Percentiles rank a stretch among this genome's conserved stretches.
These are phyloP conservation scores for Ceratothoa steindachneri DNA, from an alignment of 2,888 invertebrate species.

Conservation along the genomic window DNA sequence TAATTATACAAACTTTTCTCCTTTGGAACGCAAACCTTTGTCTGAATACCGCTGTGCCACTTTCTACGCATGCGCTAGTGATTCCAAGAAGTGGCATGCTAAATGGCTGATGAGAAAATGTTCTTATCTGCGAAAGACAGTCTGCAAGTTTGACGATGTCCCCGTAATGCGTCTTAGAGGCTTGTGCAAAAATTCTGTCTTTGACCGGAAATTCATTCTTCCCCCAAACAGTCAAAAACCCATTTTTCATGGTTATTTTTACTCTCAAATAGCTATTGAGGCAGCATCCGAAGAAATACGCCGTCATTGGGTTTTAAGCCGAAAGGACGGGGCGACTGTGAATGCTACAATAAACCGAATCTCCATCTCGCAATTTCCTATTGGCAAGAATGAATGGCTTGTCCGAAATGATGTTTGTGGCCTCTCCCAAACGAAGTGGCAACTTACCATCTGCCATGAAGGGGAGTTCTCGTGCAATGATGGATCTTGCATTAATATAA, in stretches of 20 bases:
- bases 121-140: neutral
- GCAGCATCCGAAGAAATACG: neutral
- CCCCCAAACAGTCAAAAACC: neutral
- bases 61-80: neutral
- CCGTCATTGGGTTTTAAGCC: neutral
- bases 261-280: neutral
- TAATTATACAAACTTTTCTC: neutral
- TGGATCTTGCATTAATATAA: constrained; percentile 5
- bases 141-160: neutral
- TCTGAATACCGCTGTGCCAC: neutral
- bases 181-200: neutral
- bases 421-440: neutral
- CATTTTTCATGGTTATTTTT: constrained; percentile 7
- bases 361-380: constrained; percentile 4
- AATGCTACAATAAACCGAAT: neutral
- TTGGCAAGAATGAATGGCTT: constrained; percentile 14
- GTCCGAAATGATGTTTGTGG: constrained; percentile 12
- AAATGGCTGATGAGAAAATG: constrained; percentile 1
- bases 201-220: neutral
- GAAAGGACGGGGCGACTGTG: constrained; percentile 1
- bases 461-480: constrained; percentile 14
- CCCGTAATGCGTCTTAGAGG: neutral
- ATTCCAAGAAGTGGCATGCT: neutral
- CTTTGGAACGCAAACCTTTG: neutral
- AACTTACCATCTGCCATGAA: neutral